Conservation (phyloP, 1,140 invertebrate genomes). For the Venturia canescens region DNA sequence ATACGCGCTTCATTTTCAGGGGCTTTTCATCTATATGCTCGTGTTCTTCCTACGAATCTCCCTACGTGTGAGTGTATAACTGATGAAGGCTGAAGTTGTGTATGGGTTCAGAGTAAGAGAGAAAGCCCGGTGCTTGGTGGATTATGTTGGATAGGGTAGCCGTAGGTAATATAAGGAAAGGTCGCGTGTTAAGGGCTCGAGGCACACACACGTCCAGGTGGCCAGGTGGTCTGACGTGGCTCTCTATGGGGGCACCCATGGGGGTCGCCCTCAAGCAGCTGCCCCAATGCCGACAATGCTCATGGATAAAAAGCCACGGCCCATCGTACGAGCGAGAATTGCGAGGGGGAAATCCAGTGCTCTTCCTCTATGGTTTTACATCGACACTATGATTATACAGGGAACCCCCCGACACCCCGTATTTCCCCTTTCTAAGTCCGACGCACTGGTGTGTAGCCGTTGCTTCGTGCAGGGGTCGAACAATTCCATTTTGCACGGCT, state of each 20-base stretch:
- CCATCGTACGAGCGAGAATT: no score
- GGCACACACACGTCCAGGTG: constrained; percentile 54
- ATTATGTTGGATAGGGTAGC: constrained; percentile 49
- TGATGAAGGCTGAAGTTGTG: background rate
- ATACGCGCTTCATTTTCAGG: background rate
- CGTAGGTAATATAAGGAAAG: constrained; percentile 22
- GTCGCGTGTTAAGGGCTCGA: constrained; percentile 50
- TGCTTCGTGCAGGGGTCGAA: constrained; percentile 41
- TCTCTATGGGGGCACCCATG: constrained; percentile 68
- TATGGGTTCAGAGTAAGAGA: background rate
- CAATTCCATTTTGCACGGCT: constrained; percentile 48
- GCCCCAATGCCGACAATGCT: constrained; percentile 72
- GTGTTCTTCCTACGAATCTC: background rate
- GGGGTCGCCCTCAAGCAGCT: constrained; percentile 72
- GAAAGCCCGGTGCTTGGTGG: constrained; percentile 29
- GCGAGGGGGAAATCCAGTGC: constrained; percentile 41
- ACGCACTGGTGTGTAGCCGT: constrained; percentile 30
- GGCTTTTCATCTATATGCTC: background rate
- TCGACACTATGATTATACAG: constrained; percentile 38
- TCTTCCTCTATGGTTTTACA: constrained; percentile 37
- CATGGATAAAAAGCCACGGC: constrained; percentile 55
- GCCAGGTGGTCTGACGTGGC: constrained; percentile 69
- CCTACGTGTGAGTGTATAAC: constrained; percentile 47
- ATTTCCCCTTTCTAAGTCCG: constrained; percentile 30
- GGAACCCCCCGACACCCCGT: background rate